Evolutionary conservation across 2,888 invertebrate genomes (phyloP).

Genomic region (Xanthorhoe spadicearia): DNA sequence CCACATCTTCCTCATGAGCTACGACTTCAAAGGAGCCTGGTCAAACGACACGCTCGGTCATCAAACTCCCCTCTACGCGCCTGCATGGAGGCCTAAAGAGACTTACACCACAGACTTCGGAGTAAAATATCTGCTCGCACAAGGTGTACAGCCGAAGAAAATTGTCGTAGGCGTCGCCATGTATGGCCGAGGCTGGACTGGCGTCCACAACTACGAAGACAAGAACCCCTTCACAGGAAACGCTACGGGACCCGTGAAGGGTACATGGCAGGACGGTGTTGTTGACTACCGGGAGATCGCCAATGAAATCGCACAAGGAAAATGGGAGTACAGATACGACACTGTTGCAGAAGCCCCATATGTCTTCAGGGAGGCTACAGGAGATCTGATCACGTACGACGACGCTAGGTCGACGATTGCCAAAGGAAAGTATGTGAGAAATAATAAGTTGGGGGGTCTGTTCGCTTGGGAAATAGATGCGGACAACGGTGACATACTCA

Average conservation of each 20-base stretch:
- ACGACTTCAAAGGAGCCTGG: conserved; percentile 82
- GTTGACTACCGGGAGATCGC: conserved; percentile 80
- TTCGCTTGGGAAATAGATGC: conserved; percentile 82
- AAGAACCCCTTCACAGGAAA: conserved; percentile 76
- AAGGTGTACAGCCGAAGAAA: conserved; percentile 77
- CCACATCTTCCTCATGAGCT: conserved; percentile 80
- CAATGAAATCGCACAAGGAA: conserved; percentile 70
- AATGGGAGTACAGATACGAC: conserved; percentile 79
- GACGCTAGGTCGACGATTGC: conserved; percentile 77
- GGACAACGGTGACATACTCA: conserved; percentile 77
- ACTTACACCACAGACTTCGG: conserved; percentile 82
- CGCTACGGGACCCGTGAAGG: conserved; percentile 76
- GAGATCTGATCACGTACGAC: conserved; percentile 77
- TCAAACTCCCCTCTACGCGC: conserved; percentile 74
- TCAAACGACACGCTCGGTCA: conserved; percentile 78
- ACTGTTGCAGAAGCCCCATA: conserved; percentile 78
- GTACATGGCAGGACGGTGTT: conserved; percentile 81
- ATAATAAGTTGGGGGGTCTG: conserved; percentile 76
- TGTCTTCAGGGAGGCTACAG: conserved; percentile 74
- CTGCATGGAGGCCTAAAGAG: conserved; percentile 74
- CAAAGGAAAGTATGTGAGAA: conserved; percentile 78
- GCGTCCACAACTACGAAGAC: conserved; percentile 68
- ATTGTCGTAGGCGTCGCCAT: conserved; percentile 79
- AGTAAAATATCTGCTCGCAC: conserved; percentile 73
- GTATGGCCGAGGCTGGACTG: conserved; percentile 81